A percentile compares a stretch with the other conserved stretches of the same genome.
These are phyloP conservation scores for Drosophila bipectinata DNA, from an alignment of 1,140 invertebrate species.

Conservation along the genomic window DNA sequence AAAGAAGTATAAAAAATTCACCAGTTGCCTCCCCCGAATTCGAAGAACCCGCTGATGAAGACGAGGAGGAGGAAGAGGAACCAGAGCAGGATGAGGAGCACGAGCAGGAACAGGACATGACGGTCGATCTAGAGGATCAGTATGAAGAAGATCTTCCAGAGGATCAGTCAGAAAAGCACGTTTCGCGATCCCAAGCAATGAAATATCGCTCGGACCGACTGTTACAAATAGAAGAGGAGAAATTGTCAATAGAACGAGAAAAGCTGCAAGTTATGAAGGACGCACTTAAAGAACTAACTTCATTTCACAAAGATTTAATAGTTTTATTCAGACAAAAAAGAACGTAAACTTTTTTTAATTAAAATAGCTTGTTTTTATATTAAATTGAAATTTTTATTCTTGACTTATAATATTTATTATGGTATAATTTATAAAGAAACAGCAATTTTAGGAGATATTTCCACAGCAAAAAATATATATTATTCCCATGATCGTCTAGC, in stretches of 20 bases:
- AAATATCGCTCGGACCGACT: slow-evolving; percentile 4
- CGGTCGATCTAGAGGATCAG: not conserved
- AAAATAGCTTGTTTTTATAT: not conserved
- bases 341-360: not conserved
- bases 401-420: not conserved
- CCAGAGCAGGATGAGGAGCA: not conserved
- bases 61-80: not conserved
- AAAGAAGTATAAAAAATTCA: not conserved
- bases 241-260: slow-evolving; percentile 45
- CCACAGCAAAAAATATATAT: too few relatives aligned
- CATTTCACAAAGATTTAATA: slow-evolving; percentile 52
- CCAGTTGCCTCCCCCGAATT: not conserved
- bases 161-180: not conserved
- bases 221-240: slow-evolving; percentile 60
- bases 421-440: slow-evolving; percentile 20
- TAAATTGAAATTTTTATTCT: not conserved
- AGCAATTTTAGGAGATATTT: slow-evolving; percentile 7
- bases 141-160: not conserved
- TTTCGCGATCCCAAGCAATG: too few relatives aligned
- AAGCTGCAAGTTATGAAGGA: slow-evolving; percentile 62
- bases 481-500: too few relatives aligned
- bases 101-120: too few relatives aligned
- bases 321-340: slow-evolving; percentile 21
- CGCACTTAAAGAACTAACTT: slow-evolving; percentile 36
- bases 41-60: not conserved